Conservation (phyloP, 2,113 vertebrate genomes). For the Pelecanoides urinatrix region DNA sequence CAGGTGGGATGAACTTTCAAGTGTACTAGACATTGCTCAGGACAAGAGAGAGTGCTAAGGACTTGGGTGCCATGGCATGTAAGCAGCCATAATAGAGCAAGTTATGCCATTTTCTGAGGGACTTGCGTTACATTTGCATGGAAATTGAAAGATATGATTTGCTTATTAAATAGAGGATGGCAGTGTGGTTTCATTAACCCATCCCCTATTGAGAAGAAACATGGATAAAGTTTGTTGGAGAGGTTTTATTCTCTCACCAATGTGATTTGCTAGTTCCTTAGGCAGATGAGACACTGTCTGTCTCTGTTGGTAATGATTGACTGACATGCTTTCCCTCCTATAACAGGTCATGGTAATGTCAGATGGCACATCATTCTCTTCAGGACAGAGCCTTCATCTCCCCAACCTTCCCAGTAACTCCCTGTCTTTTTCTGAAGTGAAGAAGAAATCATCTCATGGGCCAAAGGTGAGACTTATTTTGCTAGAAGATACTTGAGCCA, state of each 20-base stretch:
- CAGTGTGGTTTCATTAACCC: background rate
- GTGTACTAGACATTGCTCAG: background rate
- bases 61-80: fast-evolving
- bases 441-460: slow-evolving; percentile 85
- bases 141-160: background rate
- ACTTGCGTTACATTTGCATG: background rate
- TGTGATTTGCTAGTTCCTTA: background rate
- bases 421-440: slow-evolving; percentile 80
- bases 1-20: background rate
- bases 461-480: slow-evolving; percentile 78
- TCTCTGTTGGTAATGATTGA: background rate
- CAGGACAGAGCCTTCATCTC: slow-evolving; percentile 85
- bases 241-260: background rate
- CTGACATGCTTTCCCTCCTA: background rate
- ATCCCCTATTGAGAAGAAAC: background rate
- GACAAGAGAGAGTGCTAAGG: background rate
- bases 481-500: background rate
- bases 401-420: slow-evolving; percentile 84
- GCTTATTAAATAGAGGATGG: background rate
- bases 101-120: background rate
- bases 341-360: slow-evolving; percentile 88
- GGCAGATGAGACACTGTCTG: background rate
- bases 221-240: background rate
- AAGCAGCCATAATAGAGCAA: background rate
- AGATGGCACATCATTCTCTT: slow-evolving; percentile 84